Percentiles rank a stretch among this genome's conserved stretches.
These are phyloP conservation scores for Petrolisthes manimaculis DNA, from an alignment of 2,888 invertebrate genomes.

Conservation along the genomic window DNA sequence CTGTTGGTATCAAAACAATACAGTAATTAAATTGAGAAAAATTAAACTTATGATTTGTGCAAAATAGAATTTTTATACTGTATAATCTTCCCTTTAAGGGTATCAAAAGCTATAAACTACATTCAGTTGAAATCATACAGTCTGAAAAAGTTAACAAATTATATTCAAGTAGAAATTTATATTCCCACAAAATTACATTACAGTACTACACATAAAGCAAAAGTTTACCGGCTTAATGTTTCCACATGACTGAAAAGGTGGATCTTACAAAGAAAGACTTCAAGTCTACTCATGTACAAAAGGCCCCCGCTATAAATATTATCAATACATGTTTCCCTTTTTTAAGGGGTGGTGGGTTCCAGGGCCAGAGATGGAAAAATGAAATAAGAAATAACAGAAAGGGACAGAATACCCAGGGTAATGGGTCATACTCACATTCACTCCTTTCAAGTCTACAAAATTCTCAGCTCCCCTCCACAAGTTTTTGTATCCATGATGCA, in stretches of 20 bases:
- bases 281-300: neutral
- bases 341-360: too few relatives aligned
- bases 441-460: too few relatives aligned
- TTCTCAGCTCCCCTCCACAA: too few relatives aligned
- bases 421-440: too few relatives aligned
- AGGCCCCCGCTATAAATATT: neutral
- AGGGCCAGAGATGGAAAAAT: too few relatives aligned
- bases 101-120: neutral
- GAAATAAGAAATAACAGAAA: too few relatives aligned
- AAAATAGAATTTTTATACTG: neutral
- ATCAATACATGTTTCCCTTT: too few relatives aligned
- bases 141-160: conserved; percentile 2
- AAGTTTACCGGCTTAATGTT: neutral
- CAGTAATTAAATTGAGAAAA: neutral
- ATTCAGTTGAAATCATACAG: too few relatives aligned
- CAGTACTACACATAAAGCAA: neutral
- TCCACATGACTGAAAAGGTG: neutral
- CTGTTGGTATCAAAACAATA: conserved; percentile 7
- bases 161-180: neutral
- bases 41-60: neutral
- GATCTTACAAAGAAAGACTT: neutral
- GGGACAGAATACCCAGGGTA: too few relatives aligned
- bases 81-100: neutral
- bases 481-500: too few relatives aligned
- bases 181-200: neutral